Conservation (phyloP, 2,797 vertebrate species). For the Gouania willdenowi region DNA sequence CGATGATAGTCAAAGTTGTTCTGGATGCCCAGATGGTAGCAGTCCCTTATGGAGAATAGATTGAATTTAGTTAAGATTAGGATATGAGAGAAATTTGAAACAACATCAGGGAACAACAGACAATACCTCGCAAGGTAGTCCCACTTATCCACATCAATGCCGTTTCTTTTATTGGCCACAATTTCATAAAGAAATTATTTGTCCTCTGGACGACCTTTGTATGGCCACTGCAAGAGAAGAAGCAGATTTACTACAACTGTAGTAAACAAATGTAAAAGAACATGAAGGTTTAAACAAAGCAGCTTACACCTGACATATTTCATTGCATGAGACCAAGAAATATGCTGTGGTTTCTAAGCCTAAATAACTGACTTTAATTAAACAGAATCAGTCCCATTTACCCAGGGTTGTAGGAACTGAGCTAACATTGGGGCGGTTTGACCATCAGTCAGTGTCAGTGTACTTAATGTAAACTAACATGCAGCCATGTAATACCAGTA, state of each 20-base stretch:
- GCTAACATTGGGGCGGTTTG: too few species aligned
- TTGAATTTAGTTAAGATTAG: neutral
- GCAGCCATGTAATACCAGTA: too few species aligned
- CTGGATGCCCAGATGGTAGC: constrained; percentile 90
- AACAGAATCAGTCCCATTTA: too few species aligned
- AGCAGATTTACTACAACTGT: neutral
- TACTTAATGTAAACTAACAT: too few species aligned
- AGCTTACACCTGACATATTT: too few species aligned
- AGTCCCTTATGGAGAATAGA: constrained; percentile 76
- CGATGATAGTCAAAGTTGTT: constrained; percentile 25
- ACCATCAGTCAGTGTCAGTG: too few species aligned
- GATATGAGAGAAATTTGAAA: neutral
- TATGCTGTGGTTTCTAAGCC: too few species aligned
- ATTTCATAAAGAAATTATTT: constrained; percentile 90
- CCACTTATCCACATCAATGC: constrained; percentile 93
- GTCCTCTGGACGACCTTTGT: constrained; percentile 67
- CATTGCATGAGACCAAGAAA: too few species aligned
- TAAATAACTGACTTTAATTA: too few species aligned
- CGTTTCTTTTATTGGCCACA: constrained; percentile 85
- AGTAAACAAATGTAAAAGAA: too few species aligned
- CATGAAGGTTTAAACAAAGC: too few species aligned
- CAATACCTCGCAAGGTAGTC: constrained; percentile 90
- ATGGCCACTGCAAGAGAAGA: constrained; percentile 69
- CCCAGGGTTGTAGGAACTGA: too few species aligned
- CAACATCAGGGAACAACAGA: neutral